Conservation (phyloP, 1,140 invertebrate species). For the Cyclargus thomasi region DNA sequence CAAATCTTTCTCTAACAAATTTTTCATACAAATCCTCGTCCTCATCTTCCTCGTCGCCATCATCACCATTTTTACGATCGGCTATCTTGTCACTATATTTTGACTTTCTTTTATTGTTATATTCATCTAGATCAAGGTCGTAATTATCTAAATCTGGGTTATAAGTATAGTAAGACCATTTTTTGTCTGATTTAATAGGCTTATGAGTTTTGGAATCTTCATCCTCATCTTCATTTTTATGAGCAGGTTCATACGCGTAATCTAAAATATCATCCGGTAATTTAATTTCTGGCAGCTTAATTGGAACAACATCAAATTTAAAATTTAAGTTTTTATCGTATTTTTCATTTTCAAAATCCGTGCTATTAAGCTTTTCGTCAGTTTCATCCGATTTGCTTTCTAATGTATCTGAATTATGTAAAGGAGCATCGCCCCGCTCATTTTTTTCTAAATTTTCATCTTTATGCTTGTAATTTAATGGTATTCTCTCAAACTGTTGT, state of each 20-base stretch:
- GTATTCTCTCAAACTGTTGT: slow-evolving; percentile 70
- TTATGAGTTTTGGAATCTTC: slow-evolving; percentile 20
- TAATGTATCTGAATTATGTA: slow-evolving; percentile 13
- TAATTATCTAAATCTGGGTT: neutral
- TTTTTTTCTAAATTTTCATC: slow-evolving; percentile 29
- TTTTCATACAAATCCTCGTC: slow-evolving; percentile 63
- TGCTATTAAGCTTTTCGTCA: slow-evolving; percentile 29
- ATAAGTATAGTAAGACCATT: slow-evolving; percentile 18
- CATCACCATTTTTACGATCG: slow-evolving; percentile 20
- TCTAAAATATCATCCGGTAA: slow-evolving; percentile 60
- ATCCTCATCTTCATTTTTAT: slow-evolving; percentile 29
- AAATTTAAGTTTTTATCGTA: slow-evolving; percentile 59
- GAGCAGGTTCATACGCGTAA: slow-evolving; percentile 36
- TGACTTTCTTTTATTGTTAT: neutral
- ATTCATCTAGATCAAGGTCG: neutral
- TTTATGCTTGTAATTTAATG: slow-evolving; percentile 62
- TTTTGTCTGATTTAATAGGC: slow-evolving; percentile 31
- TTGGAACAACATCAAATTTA: slow-evolving; percentile 52
- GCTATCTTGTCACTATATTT: slow-evolving; percentile 19
- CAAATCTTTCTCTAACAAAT: slow-evolving; percentile 63
- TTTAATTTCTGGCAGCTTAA: slow-evolving; percentile 64
- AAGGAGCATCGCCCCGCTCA: neutral
- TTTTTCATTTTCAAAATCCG: slow-evolving; percentile 33
- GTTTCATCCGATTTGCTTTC: slow-evolving; percentile 23
- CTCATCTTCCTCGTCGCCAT: slow-evolving; percentile 39